Evolutionary conservation across 2,113 vertebrate species (phyloP).

Genomic region (Macheiramphus alcinus): DNA sequence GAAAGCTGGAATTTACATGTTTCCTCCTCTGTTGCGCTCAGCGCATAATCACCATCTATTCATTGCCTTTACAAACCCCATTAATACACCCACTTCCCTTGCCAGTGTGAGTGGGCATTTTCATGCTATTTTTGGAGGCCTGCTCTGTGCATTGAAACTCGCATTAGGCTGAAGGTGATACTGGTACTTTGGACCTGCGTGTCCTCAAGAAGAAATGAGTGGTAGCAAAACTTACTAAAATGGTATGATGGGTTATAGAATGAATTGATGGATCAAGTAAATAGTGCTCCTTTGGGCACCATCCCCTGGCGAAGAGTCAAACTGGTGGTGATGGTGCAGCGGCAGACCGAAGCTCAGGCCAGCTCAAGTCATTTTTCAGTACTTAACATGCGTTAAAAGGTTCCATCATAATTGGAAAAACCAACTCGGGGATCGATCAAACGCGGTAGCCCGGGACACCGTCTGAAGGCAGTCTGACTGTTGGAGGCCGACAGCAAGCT

Average conservation of each 20-base stretch:
- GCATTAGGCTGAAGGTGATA: background rate
- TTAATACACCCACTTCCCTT: background rate
- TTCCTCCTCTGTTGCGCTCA: background rate
- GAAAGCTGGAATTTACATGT: background rate
- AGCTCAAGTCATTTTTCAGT: background rate
- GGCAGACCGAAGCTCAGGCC: background rate
- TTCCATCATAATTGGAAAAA: background rate
- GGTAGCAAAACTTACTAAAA: background rate
- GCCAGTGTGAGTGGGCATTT: background rate
- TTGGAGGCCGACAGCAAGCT: accelerated
- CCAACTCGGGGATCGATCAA: accelerated
- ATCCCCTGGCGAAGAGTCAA: background rate
- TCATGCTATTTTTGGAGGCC: background rate
- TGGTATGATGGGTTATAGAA: background rate
- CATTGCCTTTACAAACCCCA: background rate
- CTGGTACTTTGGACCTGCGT: background rate
- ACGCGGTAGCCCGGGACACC: accelerated
- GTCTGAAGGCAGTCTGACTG: background rate
- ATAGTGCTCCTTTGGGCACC: background rate
- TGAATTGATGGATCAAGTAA: background rate
- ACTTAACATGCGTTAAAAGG: background rate
- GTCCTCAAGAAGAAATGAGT: background rate
- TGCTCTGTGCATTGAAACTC: background rate
- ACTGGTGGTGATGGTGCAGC: background rate
- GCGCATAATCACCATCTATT: slow-evolving; percentile 5